Evolutionary conservation across 2,888 invertebrate species (phyloP).

Genomic region (Julus scandinavius): DNA sequence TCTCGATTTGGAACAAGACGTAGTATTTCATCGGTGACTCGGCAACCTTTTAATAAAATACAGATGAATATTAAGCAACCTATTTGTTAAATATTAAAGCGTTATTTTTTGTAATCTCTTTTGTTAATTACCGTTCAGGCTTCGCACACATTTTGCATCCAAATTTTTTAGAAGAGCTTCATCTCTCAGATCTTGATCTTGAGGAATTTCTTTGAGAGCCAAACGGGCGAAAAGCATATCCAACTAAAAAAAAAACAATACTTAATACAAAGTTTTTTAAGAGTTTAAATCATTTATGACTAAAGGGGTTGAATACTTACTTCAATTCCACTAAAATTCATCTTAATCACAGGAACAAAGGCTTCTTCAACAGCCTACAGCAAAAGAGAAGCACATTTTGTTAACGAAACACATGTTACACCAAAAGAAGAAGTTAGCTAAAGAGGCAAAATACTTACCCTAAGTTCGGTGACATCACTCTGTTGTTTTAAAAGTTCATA

Average conservation of each 20-base stretch:
- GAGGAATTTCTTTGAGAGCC: conserved; percentile 94
- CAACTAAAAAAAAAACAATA: conserved; percentile 67
- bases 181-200: conserved; percentile 86
- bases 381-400: conserved; percentile 43
- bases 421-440: background rate
- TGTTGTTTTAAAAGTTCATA: conserved; percentile 88
- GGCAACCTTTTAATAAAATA: conserved; percentile 73
- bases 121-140: conserved; percentile 80
- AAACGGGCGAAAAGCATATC: conserved; percentile 97
- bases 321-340: conserved; percentile 98
- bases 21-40: conserved; percentile 98
- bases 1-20: conserved; percentile 94
- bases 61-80: background rate
- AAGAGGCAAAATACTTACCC: conserved; percentile 69
- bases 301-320: conserved; percentile 65
- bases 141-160: conserved; percentile 95
- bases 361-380: conserved; percentile 93
- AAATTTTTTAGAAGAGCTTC: conserved; percentile 92
- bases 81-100: background rate
- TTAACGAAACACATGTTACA: background rate
- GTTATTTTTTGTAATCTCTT: background rate
- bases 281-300: background rate
- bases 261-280: background rate
- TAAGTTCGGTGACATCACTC: conserved; percentile 83
- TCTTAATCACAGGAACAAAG: conserved; percentile 98